Evolutionary conservation across 2,113 vertebrate genomes (phyloP), one percentile per base, ranked within the genome.

Genomic region (Perccottus glenii): DNA sequence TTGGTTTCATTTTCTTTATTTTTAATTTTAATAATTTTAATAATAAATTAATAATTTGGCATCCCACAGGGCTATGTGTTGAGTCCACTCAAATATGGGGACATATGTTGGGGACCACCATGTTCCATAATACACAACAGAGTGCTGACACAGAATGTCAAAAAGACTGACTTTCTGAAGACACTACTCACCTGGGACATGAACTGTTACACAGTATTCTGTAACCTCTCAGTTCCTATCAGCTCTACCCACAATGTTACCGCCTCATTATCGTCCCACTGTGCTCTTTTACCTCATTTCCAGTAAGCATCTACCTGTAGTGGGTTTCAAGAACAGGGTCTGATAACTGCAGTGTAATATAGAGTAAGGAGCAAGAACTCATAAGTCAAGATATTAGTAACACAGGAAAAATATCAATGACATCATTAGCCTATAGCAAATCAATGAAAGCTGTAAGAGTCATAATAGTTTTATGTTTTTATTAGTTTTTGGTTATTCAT

Each of bases 161-260:
- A 3, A 27, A 27, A 27, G 19, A 27, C 19, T 27, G 19, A 27
- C 19, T 27, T 27, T 2, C 19, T 42, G 11, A 51, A 10, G 27
- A 32, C 19, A 51, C 5, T 19, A 5, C 49, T 32, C 49, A 51
- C 19, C 19, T 51, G 19, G 19, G 15, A 8, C 48, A 9, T 33
- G 10, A 10, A 32, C 19, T 51, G 19, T 27, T n/a, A n/a, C n/a
- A n/a, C n/a, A n/a, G n/a, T n/a, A 51, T 10, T 51, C 19, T 51
- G 9, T 51, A 19, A 51, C 19, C 32, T 16, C 49, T 40, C 44
- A 56, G 5, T 56, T 56, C 35, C 52, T 32, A 56, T 55, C 52
- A 38, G 49, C 52, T 38, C 11, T 9, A 9, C 11, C 1, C 12
- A 6, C 11, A 11, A 5, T 56, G 9, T 56, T 5, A 7, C 32